A percentile compares a stretch with the other conserved stretches of the same genome.
phyloP scores from a whole-genome alignment of 2,888 invertebrate species.

The Petrophora chlorosata region DNA sequence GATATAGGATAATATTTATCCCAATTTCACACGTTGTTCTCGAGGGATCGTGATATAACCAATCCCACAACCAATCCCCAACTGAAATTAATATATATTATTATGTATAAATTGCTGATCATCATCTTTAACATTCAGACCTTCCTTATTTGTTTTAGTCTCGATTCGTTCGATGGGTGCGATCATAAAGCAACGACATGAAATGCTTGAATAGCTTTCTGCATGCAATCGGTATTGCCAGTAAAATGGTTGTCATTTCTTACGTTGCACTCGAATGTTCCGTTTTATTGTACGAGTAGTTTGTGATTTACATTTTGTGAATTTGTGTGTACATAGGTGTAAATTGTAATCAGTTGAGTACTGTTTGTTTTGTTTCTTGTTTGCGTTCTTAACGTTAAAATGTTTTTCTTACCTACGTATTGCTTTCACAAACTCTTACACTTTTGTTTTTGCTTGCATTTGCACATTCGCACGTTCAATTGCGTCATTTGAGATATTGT shows the following conservation, averaged over 20 bases:
- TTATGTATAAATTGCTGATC: too few relatives aligned
- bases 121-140: too few relatives aligned
- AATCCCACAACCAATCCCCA: too few relatives aligned
- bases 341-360: constrained; percentile 9
- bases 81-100: too few relatives aligned
- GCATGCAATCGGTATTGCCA: constrained; percentile 1
- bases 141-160: constrained; percentile 5
- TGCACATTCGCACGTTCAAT: too few relatives aligned
- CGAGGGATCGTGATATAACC: too few relatives aligned
- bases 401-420: too few relatives aligned
- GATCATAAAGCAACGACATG: constrained; percentile 7
- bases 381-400: background rate
- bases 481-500: background rate
- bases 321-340: constrained; percentile 6
- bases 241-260: constrained; percentile 2
- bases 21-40: too few relatives aligned
- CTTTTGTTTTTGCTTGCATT: too few relatives aligned
- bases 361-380: constrained; percentile 3
- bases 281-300: constrained; percentile 8
- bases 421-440: too few relatives aligned
- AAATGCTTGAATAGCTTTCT: constrained; percentile 6
- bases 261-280: constrained; percentile 8
- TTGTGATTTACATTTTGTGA: constrained; percentile 9
- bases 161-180: background rate
- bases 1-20: too few relatives aligned